A percentile compares a stretch with the other conserved stretches of the same genome.
phyloP scores from a whole-genome alignment of 2,797 vertebrate species.

The Sebastes trivittatus region DNA sequence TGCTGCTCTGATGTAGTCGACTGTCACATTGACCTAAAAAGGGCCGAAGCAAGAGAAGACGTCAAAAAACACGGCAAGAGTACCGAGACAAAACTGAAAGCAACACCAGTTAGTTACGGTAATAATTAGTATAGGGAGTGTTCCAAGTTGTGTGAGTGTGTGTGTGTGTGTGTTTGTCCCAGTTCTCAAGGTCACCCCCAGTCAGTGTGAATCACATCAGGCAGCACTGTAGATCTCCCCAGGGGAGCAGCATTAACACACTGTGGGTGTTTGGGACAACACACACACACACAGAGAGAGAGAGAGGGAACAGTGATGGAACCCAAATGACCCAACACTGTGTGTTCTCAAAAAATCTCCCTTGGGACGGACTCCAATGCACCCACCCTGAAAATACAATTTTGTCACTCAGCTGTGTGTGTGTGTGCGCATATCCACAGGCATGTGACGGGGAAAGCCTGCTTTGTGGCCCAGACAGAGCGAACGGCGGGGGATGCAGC shows the following conservation, averaged over 20 bases:
- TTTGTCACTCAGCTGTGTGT: conserved; percentile 62
- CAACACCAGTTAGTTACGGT: conserved; percentile 33
- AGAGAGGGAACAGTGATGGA: conserved; percentile 25
- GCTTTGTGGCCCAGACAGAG: conserved; percentile 36
- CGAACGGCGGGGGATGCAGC: conserved; percentile 28
- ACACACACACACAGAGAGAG: conserved; percentile 1
- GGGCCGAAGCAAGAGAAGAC: neutral
- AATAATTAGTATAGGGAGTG: conserved; percentile 39
- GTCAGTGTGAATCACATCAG: conserved; percentile 88
- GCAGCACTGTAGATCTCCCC: conserved; percentile 77
- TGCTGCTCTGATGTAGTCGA: conserved; percentile 97
- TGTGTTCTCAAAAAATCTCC: conserved; percentile 56
- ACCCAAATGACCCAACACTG: conserved; percentile 57
- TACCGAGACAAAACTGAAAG: conserved; percentile 4
- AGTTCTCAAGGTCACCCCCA: conserved; percentile 87
- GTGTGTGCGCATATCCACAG: conserved; percentile 14
- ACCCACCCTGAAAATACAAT: conserved; percentile 60
- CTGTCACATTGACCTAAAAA: conserved; percentile 91
- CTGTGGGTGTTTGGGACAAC: conserved; percentile 66
- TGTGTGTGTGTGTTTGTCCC: conserved; percentile 56
- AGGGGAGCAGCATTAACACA: conserved; percentile 75
- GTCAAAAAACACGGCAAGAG: neutral
- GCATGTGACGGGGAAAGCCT: conserved; percentile 55
- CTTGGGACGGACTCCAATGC: conserved; percentile 53
- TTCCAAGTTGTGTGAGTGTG: neutral